A percentile compares a stretch with the other conserved stretches of the same genome.
Conservation (phyloP, 2,113 vertebrate species). For the human (Homo sapiens) region GRCh38 chr6:42335001-42335500, state of each 20-base stretch:
- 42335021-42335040: background rate
- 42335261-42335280: background rate
- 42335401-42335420: background rate
- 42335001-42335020: background rate
- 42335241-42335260: background rate
- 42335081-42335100: background rate
- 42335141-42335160: too few species aligned
- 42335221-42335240: background rate
- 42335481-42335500: background rate
- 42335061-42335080: background rate
- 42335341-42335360: rapidly evolving
- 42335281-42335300: background rate
- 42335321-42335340: background rate
- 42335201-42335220: background rate
- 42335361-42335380: too few species aligned
- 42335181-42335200: background rate
- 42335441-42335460: background rate
- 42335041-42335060: background rate
- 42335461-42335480: background rate
- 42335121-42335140: background rate
- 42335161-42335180: background rate
- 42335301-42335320: background rate
- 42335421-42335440: background rate
- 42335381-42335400: background rate
- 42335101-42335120: background rate